phyloP scores from a whole-genome alignment of 2,888 invertebrate species.

The Aleiodes testaceus region DNA sequence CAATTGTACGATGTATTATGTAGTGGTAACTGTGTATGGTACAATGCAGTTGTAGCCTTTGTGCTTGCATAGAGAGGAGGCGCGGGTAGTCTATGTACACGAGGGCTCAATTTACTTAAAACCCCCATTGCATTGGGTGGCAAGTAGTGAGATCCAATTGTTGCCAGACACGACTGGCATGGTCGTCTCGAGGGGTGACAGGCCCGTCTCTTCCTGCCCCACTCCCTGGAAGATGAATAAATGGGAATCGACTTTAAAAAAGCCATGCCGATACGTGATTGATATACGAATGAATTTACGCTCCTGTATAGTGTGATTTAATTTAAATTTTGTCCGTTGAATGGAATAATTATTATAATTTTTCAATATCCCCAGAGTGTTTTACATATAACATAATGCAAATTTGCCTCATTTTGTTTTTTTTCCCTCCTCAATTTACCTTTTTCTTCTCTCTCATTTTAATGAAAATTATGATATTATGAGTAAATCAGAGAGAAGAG shows the following conservation, averaged over 20 bases:
- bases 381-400: no score
- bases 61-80: slow-evolving; percentile 1
- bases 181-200: slow-evolving; percentile 26
- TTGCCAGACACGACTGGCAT: slow-evolving; percentile 45
- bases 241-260: no score
- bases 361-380: no score
- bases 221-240: no score
- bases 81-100: slow-evolving; percentile 31
- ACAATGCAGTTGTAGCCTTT: slow-evolving; percentile 1
- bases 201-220: neutral
- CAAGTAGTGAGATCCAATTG: slow-evolving; percentile 51
- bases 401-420: no score
- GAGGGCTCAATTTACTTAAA: slow-evolving; percentile 54
- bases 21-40: neutral
- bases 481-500: slow-evolving; percentile 14
- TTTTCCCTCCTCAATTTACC: neutral
- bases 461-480: slow-evolving; percentile 33
- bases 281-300: no score
- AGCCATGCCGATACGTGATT: no score
- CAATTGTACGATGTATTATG: slow-evolving; percentile 28
- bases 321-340: no score
- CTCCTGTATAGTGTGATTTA: no score
- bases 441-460: neutral
- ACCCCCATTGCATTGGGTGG: slow-evolving; percentile 43
- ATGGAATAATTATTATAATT: no score